Base-by-base conservation (phyloP, 37 sponge, comb jelly and placozoan genomes). In the Cliona cf. orientalis region DNA sequence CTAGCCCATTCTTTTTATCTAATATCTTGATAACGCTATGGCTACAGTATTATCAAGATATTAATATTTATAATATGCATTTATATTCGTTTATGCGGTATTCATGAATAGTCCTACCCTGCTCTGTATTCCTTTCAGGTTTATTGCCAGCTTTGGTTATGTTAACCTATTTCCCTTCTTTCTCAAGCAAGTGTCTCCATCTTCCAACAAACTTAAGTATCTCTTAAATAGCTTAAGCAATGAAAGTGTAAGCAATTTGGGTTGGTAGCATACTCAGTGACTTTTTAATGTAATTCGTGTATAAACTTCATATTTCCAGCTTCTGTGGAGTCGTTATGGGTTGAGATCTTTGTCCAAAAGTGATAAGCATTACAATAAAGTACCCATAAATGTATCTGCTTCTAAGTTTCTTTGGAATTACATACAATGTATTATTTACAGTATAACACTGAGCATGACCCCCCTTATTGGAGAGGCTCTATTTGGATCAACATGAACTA, bases 401-500 rank as follows among this genome's bases (percentile, higher is more conserved):
- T n/a, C n/a, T n/a, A n/a, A 11, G 55, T 49, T 19, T 49, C 55
- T 49, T 49, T 11, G 17, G 14, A 49, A 19, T 11, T 17, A 49
- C n/a, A n/a, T n/a, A n/a, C n/a, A n/a, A n/a, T n/a, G n/a, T n/a
- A n/a, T n/a, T n/a, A n/a, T n/a, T 25, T 42, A 5, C 71, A 93
- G 95, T 59, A 85, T 74, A 99, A 99, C 80, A 99, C 99, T 0
- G 88, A 89, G 36, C 90, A 92, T 79, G 99, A 99, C 59, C 84
- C 85, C 5, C 99, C 99, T 0, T 99, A 99, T 83, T 99, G 99
- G 99, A 84, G 99, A 35, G 99, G 97, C 2, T 72, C 93, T 31
- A 92, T 99, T 37, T 99, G 99, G 99, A 90, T 99, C 61, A 99
- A 99, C 80, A 94, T 99, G 61, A 99, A 99, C 85, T 96, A 89